A percentile compares a stretch with the other conserved stretches of the same genome.
phyloP scores from a whole-genome alignment of 2,113 vertebrate genomes.

The Nesoenas mayeri region DNA sequence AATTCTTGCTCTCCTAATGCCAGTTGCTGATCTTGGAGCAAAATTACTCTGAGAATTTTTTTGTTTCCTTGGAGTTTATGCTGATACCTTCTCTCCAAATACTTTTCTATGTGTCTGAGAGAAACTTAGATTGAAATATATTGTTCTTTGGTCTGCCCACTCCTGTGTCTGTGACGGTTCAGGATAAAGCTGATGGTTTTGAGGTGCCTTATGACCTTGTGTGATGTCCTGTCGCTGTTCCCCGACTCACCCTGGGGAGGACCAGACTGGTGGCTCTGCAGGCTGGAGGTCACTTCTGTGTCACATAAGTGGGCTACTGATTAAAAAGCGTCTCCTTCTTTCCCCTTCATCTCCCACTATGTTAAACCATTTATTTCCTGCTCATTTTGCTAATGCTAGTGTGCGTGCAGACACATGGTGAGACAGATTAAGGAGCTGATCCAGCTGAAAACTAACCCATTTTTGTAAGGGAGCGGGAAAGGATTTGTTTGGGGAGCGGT shows the following conservation, averaged over 20 bases:
- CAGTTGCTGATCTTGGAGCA: background rate
- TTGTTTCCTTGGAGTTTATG: background rate
- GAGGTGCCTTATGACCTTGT: background rate
- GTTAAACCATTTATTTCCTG: slow-evolving; percentile 40
- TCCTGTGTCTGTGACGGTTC: background rate
- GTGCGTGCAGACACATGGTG: slow-evolving; percentile 28
- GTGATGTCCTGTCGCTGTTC: background rate
- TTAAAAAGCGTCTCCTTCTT: background rate
- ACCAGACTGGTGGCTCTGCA: background rate
- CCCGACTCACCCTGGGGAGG: background rate
- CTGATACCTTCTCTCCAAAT: background rate
- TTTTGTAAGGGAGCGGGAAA: slow-evolving; percentile 14
- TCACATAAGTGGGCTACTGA: background rate
- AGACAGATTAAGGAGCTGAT: slow-evolving; percentile 54
- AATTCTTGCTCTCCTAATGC: rapidly evolving
- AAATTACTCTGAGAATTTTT: background rate
- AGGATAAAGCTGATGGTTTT: background rate
- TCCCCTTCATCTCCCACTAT: background rate
- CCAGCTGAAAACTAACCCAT: slow-evolving; percentile 49
- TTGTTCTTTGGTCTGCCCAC: background rate
- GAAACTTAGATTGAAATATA: background rate
- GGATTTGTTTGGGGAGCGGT: slow-evolving; percentile 18
- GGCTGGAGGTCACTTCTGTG: background rate
- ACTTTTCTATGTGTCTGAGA: background rate
- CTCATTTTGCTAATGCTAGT: slow-evolving; percentile 39